These are phyloP conservation scores for Brienomyrus longianalis DNA, from an alignment of 2,113 vertebrate species.

Conservation along the genomic window DNA sequence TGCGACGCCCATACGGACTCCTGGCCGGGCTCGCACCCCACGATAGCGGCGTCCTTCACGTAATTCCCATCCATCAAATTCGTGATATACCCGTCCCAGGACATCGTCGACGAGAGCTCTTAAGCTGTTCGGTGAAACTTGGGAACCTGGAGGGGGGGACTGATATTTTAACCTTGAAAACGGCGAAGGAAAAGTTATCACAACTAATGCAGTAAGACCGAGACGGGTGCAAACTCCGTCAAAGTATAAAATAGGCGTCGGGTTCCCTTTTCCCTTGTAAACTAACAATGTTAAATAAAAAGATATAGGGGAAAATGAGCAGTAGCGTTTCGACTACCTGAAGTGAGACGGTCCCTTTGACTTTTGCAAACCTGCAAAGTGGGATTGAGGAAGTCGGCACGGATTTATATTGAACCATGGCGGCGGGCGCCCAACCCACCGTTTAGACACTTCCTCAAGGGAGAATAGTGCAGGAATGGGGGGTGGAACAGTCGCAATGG, in stretches of 20 bases:
- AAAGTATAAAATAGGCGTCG: not conserved
- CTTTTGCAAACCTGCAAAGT: not conserved
- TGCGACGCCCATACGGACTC: constrained; percentile 48
- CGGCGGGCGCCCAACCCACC: constrained; percentile 8
- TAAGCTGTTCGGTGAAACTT: not conserved
- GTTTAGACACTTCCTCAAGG: not conserved
- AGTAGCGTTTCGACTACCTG: not conserved
- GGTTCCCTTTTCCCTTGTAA: not conserved
- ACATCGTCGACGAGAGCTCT: constrained; percentile 31
- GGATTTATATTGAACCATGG: constrained; percentile 14
- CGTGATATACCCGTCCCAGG: constrained; percentile 53
- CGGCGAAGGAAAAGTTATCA: not conserved
- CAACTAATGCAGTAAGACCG: not conserved
- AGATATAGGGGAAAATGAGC: not conserved
- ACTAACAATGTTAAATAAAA: not conserved
- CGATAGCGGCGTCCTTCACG: constrained; percentile 56
- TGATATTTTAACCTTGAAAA: not conserved
- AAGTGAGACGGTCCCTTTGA: not conserved
- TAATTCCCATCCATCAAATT: constrained; percentile 48
- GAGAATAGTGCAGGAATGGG: not conserved
- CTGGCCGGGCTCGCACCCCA: constrained; percentile 47
- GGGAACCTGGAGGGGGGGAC: not conserved
- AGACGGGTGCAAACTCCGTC: not conserved
- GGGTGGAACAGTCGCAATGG: not conserved
- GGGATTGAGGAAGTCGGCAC: constrained; percentile 8